Conservation (phyloP, 2,888 invertebrate species). For the Pyrrhia umbra region DNA sequence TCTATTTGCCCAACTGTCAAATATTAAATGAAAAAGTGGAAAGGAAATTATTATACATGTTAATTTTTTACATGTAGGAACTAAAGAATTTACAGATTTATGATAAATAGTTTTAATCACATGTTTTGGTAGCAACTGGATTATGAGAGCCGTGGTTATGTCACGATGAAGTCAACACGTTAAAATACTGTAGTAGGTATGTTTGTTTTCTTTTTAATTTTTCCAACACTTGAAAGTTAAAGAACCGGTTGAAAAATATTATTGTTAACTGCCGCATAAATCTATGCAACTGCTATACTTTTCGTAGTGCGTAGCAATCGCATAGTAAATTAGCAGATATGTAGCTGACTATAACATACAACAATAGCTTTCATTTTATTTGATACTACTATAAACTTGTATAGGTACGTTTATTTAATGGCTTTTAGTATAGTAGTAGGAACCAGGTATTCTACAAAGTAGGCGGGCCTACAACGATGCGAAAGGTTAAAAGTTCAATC, state of each 20-base stretch:
- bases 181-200: neutral
- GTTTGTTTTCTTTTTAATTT: neutral
- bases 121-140: no score
- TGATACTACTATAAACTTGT: neutral
- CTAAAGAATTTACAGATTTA: no score
- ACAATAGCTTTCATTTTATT: neutral
- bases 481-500: neutral
- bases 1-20: conserved; percentile 88
- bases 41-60: neutral
- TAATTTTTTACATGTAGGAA: no score
- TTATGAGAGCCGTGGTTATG: no score
- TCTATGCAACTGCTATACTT: conserved; percentile 2
- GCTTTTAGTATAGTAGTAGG: no score
- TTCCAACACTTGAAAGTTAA: neutral
- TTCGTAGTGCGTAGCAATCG: conserved; percentile 26
- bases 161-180: neutral
- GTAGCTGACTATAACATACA: no score
- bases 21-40: conserved; percentile 25
- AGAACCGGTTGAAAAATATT: neutral
- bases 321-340: no score
- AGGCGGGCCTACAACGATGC: neutral
- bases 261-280: neutral
- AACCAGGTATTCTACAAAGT: no score
- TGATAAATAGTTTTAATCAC: no score
- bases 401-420: no score